Conservation (phyloP, 2,113 vertebrate genomes). For the Dromiciops gliroides region DNA sequence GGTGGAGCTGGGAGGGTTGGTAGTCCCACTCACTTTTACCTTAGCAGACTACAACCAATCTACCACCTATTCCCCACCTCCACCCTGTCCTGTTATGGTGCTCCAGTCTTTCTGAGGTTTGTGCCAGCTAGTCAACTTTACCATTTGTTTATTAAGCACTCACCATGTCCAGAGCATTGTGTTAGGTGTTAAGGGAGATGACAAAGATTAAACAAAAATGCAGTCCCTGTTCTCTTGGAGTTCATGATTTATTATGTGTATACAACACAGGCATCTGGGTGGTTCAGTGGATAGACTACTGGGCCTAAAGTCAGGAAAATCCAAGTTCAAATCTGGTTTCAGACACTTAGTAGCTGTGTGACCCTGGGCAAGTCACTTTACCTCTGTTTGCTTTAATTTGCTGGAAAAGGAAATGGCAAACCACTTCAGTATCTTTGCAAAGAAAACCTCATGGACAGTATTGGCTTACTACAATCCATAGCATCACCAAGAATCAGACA, state of each 20-base stretch:
- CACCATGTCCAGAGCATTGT: too few relatives aligned
- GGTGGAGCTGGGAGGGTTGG: too few relatives aligned
- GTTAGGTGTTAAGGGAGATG: background rate
- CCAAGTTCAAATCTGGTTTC: background rate
- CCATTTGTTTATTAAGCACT: background rate
- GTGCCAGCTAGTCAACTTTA: background rate
- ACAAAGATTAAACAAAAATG: background rate
- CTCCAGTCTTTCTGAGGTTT: background rate
- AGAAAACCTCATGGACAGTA: background rate
- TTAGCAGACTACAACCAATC: background rate
- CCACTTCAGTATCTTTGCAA: background rate
- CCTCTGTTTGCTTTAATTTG: background rate
- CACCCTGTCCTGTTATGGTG: background rate
- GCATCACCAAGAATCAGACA: background rate
- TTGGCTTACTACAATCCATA: background rate
- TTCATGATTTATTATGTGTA: background rate
- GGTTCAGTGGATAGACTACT: background rate
- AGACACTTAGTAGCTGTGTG: background rate
- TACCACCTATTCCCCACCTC: background rate
- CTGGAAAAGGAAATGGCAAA: background rate
- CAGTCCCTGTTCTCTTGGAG: background rate
- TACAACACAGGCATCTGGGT: background rate
- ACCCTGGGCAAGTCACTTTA: background rate
- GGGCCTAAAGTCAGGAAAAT: background rate
- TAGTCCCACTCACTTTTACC: background rate